Evolutionary conservation across 2,113 vertebrate genomes (phyloP).

Genomic region (Chionomys nivalis): DNA sequence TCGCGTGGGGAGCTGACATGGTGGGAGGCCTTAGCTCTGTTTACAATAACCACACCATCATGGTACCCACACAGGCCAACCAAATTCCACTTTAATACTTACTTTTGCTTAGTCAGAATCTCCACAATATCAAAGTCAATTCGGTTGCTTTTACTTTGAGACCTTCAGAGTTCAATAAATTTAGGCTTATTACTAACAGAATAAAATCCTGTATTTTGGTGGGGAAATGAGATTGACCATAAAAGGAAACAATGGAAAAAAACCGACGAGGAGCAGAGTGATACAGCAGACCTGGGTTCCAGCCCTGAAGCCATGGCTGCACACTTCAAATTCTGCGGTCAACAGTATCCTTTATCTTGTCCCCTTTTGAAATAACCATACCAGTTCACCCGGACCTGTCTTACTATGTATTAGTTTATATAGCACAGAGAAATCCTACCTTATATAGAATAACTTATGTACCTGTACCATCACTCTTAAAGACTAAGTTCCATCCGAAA

Average conservation of each 20-base stretch:
- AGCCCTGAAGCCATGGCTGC: background rate
- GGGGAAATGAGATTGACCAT: too few species aligned
- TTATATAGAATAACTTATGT: background rate
- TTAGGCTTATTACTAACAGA: background rate
- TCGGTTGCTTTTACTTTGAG: background rate
- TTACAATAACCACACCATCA: background rate
- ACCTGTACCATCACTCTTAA: background rate
- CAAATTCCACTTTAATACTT: background rate
- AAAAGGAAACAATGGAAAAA: background rate
- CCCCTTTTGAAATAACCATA: background rate
- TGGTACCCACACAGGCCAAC: background rate
- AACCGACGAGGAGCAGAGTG: background rate
- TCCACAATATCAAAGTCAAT: background rate
- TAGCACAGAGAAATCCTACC: background rate
- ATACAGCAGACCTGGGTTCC: background rate
- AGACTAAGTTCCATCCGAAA: background rate
- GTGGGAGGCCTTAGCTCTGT: background rate
- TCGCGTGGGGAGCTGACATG: too few species aligned
- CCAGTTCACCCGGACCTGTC: background rate
- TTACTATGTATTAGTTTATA: background rate
- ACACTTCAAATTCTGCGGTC: background rate
- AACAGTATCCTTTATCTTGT: background rate
- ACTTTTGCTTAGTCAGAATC: slow-evolving; percentile 29
- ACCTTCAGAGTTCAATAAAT: background rate
- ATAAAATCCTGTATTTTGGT: background rate